Evolutionary conservation across 1,140 invertebrate genomes (phyloP).

Genomic region (Druon quercuslanigerum): DNA sequence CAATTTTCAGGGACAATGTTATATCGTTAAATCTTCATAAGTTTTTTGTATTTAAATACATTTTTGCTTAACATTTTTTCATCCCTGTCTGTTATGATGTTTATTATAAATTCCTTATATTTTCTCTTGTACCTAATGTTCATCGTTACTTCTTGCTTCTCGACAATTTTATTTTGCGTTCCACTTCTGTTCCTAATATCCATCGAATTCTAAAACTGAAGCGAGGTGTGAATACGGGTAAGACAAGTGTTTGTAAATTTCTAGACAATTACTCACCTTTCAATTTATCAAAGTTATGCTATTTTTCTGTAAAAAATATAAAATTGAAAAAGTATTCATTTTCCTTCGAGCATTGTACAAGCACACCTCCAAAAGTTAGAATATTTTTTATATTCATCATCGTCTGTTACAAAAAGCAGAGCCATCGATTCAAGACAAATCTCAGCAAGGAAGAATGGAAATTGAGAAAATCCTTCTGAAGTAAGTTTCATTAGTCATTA

Average conservation of each 20-base stretch:
- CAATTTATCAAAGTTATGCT: neutral
- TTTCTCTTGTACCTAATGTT: too few species aligned
- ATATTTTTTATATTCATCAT: neutral
- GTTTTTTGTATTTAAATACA: conserved; percentile 9
- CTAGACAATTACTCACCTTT: neutral
- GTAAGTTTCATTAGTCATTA: too few species aligned
- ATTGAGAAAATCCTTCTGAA: too few species aligned
- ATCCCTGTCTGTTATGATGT: neutral
- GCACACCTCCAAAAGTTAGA: neutral
- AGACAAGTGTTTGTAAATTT: neutral
- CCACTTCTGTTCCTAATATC: too few species aligned
- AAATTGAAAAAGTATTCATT: conserved; percentile 3
- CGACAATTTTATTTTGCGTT: too few species aligned
- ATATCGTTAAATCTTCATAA: neutral
- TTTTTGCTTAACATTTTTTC: conserved; percentile 10
- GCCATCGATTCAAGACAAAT: neutral
- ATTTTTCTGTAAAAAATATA: neutral
- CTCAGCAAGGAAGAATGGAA: too few species aligned
- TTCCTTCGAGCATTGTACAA: neutral
- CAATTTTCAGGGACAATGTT: neutral
- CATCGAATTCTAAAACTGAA: neutral
- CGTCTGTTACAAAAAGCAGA: neutral
- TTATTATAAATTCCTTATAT: too few species aligned
- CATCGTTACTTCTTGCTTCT: too few species aligned
- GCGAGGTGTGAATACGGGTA: conserved; percentile 21